phyloP scores from a whole-genome alignment of 1,140 invertebrate species.

The Watersipora subatra region DNA sequence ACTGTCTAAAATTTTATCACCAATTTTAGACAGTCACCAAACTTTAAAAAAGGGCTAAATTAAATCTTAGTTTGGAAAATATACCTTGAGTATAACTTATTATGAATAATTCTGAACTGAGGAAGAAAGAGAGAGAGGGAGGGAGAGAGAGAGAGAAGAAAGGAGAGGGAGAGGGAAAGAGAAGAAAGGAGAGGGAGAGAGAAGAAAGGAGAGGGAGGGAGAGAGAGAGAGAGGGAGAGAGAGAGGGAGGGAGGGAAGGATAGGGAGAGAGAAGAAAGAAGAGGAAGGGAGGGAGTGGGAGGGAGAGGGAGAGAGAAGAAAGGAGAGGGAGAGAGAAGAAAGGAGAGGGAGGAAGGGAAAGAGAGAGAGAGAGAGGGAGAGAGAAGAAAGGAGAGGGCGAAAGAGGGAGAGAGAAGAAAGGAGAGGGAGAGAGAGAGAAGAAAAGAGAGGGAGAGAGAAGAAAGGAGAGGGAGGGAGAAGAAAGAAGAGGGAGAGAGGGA shows the following conservation, averaged over 20 bases:
- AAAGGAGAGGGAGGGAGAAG: too few relatives aligned
- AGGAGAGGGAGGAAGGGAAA: not conserved
- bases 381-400: not conserved
- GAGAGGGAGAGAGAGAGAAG: too few relatives aligned
- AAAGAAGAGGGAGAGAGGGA: too few relatives aligned
- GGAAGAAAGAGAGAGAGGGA: constrained; percentile 4
- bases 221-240: constrained; percentile 7
- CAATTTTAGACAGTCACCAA: too few relatives aligned
- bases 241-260: constrained; percentile 4
- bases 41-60: not conserved
- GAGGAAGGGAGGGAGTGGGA: not conserved
- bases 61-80: too few relatives aligned
- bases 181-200: constrained; percentile 2
- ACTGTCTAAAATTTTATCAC: too few relatives aligned
- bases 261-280: not conserved
- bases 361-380: not conserved
- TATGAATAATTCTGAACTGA: too few relatives aligned
- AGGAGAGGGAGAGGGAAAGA: not conserved
- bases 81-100: too few relatives aligned
- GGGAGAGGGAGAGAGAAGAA: not conserved
- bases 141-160: constrained; percentile 1
- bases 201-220: constrained; percentile 2
- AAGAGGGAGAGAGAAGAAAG: not conserved
- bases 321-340: not conserved
- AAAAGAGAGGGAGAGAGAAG: too few relatives aligned